These are phyloP conservation scores for Callaeas wilsoni DNA, from an alignment of 2,113 vertebrate genomes.

Conservation along the genomic window DNA sequence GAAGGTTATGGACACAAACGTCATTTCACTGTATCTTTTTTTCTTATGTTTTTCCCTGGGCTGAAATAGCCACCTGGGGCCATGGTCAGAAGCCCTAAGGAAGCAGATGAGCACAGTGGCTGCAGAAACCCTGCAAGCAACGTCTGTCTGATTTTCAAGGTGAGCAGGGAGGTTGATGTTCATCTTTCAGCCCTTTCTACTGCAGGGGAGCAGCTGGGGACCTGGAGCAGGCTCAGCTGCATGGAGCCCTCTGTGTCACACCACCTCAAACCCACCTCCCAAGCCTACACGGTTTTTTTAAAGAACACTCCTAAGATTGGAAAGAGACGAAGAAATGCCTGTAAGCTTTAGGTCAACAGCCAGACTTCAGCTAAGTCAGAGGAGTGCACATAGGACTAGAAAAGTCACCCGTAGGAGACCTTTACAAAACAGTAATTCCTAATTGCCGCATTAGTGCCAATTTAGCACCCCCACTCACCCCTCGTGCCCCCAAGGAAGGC, in stretches of 20 bases:
- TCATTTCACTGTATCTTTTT: not conserved
- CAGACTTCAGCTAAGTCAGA: not conserved
- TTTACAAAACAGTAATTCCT: not conserved
- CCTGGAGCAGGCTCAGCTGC: not conserved
- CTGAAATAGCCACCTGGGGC: not conserved
- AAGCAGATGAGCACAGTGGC: accelerated
- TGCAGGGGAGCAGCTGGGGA: not conserved
- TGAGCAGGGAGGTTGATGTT: not conserved
- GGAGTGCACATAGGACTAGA: accelerated
- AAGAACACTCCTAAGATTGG: not conserved
- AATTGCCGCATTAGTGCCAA: not conserved
- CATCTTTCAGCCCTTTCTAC: not conserved
- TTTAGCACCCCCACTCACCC: not conserved
- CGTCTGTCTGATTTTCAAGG: not conserved
- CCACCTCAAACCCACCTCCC: not conserved
- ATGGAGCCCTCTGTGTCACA: accelerated
- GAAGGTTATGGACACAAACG: not conserved
- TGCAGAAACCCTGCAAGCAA: not conserved
- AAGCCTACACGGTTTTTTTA: accelerated
- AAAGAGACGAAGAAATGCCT: not conserved
- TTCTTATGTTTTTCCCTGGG: accelerated
- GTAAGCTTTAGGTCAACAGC: not conserved
- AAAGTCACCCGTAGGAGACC: not conserved
- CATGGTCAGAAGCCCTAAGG: not conserved
- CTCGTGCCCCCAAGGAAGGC: not conserved